Base-by-base conservation (phyloP, 2,888 invertebrate genomes). In the Aporophyla nigra region DNA sequence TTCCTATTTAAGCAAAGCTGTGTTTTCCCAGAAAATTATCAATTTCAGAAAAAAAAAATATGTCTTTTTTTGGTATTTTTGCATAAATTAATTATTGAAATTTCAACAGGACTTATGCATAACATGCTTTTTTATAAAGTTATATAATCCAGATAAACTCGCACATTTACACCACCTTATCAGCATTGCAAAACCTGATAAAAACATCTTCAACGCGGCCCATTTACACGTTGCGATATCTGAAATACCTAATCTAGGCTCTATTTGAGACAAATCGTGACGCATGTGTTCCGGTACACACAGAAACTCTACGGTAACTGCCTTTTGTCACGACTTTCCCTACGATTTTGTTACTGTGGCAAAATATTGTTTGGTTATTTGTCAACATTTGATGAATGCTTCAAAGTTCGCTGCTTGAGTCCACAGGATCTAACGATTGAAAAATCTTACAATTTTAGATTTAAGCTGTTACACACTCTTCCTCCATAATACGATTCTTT, bases 201-300 rank as follows among this genome's bases (percentile, higher is more conserved):
- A 46, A 16, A 43, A 21, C 61, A 43, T 69, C 74, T 58, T 70
- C 56, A 33, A 56, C 7, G 12, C 46, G 27, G 12, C 14, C 12
- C 19, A 19, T 59, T 59, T 63, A 49, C 67, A 61, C 21, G 33
- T 83, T 76, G 71, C 56, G 19, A 54, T 63, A 76, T 58, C n/a
- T 56, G 2, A 74, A 33, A 76, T 27, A 51, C 14, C 16, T 67
- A 72, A 76, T 80, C 40, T 74, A 21, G 21, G 16, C 33, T 27
- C 5, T 51, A 51, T 66, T 72, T 49, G 56, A 71, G 51, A 59
- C 59, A 61, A 72, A 71, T 70, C 80, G 83, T 83, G 80, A 53
- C 71, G 6, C 56, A 46, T 54, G 51, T 82, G 68, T 81, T 72
- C 65, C 68, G 68, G 63, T 81, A 69, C 54, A 76, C 24, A 67